phyloP scores from a whole-genome alignment of 2,888 invertebrate species.

The Drosophila yooni region DNA sequence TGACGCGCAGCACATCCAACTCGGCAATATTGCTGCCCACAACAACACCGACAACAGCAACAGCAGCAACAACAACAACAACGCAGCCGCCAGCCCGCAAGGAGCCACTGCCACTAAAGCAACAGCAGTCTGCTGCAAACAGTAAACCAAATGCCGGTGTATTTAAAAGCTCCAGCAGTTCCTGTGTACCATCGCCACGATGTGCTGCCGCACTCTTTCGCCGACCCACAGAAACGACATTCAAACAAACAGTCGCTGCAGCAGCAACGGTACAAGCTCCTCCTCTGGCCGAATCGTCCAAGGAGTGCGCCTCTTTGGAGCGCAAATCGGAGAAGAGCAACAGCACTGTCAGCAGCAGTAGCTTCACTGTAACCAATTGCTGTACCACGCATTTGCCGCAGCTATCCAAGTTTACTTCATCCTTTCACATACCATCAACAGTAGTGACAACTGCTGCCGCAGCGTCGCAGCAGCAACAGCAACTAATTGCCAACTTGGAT shows the following conservation, averaged over 20 bases:
- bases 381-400: slow-evolving; percentile 84
- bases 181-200: slow-evolving; percentile 80
- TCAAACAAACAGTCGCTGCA: slow-evolving; percentile 73
- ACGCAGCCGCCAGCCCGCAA: slow-evolving; percentile 41
- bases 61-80: not conserved
- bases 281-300: slow-evolving; percentile 62
- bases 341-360: slow-evolving; percentile 82
- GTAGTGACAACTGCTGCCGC: slow-evolving; percentile 34
- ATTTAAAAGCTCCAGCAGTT: slow-evolving; percentile 84
- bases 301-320: slow-evolving; percentile 78
- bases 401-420: slow-evolving; percentile 83
- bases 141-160: slow-evolving; percentile 61
- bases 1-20: slow-evolving; percentile 84
- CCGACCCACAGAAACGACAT: slow-evolving; percentile 56
- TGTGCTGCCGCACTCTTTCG: slow-evolving; percentile 69
- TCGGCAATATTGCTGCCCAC: slow-evolving; percentile 79
- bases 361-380: slow-evolving; percentile 83
- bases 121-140: slow-evolving; percentile 31
- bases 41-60: slow-evolving; percentile 8
- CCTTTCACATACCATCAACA: slow-evolving; percentile 79
- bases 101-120: slow-evolving; percentile 29
- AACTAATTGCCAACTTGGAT: slow-evolving; percentile 19
- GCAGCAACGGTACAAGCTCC: slow-evolving; percentile 58
- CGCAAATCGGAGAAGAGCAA: slow-evolving; percentile 85
- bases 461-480: slow-evolving; percentile 37